phyloP scores from a whole-genome alignment of 1,140 invertebrate genomes.

The Trichonephila inaurata region DNA sequence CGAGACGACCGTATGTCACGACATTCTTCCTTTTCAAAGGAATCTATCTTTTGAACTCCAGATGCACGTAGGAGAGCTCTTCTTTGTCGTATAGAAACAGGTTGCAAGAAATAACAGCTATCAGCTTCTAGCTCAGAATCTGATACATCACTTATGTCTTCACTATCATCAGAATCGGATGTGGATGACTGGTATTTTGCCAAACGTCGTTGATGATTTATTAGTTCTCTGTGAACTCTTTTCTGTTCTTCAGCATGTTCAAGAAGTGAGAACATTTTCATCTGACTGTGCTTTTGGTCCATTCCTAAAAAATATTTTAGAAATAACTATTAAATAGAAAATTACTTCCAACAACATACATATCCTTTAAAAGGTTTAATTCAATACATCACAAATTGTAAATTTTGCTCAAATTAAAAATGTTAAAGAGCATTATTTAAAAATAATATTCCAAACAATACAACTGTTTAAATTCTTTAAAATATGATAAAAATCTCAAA shows the following conservation, averaged over 20 bases:
- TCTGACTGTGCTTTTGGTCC: conserved; percentile 90
- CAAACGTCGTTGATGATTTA: conserved; percentile 88
- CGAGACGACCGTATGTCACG: conserved; percentile 93
- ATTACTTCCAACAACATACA: too few relatives aligned
- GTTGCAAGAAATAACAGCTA: conserved; percentile 94
- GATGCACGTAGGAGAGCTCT: conserved; percentile 91
- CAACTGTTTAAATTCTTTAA: too few relatives aligned
- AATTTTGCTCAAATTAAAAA: too few relatives aligned
- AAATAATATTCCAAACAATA: too few relatives aligned
- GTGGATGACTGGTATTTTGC: conserved; percentile 79
- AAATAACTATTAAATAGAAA: neutral
- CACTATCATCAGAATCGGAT: conserved; percentile 80
- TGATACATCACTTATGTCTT: conserved; percentile 90
- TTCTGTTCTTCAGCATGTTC: conserved; percentile 94
- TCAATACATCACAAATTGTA: too few relatives aligned
- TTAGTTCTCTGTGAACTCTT: conserved; percentile 89
- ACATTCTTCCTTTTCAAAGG: conserved; percentile 96
- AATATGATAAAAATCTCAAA: too few relatives aligned
- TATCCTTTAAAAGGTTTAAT: too few relatives aligned
- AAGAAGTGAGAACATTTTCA: conserved; percentile 87
- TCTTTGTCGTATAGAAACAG: conserved; percentile 94
- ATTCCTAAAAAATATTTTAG: conserved; percentile 83
- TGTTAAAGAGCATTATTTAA: too few relatives aligned
- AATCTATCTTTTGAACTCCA: conserved; percentile 96
- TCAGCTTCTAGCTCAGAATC: conserved; percentile 93